Conservation (phyloP, 2,797 vertebrate species). For the Myoxocephalus aenaeus region DNA sequence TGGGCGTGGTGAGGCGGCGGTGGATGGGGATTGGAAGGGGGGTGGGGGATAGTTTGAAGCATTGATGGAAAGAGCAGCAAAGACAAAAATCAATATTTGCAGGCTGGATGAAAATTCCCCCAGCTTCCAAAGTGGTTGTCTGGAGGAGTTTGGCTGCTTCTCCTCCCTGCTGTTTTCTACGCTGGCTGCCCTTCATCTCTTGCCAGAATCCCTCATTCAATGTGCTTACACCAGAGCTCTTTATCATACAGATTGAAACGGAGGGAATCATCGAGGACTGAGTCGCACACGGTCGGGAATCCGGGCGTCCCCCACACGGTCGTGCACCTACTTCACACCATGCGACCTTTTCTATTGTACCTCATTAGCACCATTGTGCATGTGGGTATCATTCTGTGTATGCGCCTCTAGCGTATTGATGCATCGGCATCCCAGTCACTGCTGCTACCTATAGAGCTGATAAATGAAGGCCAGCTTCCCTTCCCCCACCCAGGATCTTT, state of each 20-base stretch:
- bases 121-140: constrained; percentile 63
- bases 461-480: constrained; percentile 64
- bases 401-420: constrained; percentile 62
- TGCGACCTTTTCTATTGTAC: constrained; percentile 72
- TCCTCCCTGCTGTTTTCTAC: constrained; percentile 60
- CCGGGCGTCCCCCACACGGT: constrained; percentile 21
- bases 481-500: constrained; percentile 39
- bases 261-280: constrained; percentile 48
- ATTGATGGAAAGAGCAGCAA: constrained; percentile 70
- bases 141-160: constrained; percentile 67
- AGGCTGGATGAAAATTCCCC: constrained; percentile 72
- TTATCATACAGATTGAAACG: constrained; percentile 74
- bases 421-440: constrained; percentile 57
- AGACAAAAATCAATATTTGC: constrained; percentile 81
- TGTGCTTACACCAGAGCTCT: constrained; percentile 61
- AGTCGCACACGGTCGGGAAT: constrained; percentile 49
- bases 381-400: constrained; percentile 42
- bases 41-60: constrained; percentile 59
- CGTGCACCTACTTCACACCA: constrained; percentile 37
- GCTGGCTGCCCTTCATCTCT: constrained; percentile 67
- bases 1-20: constrained; percentile 2
- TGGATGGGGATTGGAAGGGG: constrained; percentile 16
- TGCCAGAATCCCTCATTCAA: constrained; percentile 63
- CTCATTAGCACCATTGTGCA: constrained; percentile 68
- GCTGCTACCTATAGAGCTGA: constrained; percentile 62